Evolutionary conservation across 2,888 invertebrate genomes (phyloP), one percentile per base, ranked within the genome.

Genomic region (Epinotia bilunana): DNA sequence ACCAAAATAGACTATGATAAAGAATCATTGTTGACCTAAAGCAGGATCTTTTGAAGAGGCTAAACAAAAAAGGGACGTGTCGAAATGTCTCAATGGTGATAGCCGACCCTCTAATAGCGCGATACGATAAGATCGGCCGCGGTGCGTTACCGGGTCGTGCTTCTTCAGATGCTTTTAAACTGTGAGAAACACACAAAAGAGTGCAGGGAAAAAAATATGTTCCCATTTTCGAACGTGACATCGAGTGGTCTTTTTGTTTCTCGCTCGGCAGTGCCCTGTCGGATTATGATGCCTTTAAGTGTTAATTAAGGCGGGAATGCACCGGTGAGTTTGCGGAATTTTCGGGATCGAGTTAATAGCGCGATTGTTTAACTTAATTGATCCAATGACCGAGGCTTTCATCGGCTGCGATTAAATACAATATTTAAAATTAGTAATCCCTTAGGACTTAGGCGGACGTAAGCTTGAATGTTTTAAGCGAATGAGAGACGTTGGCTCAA

Each of bases 161-260:
- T 91, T 86, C 91, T 88, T 89, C 90, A 90, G 91, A 90, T 90
- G 89, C 87, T 83, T 88, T 84, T 85, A 87, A 89, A 88, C 91
- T 93, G 91, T 93, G 92, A 93, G 93, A 94, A 92, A 92, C 87
- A 88, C 86, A 91, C 91, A 92, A 93, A 92, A 90, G 91, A 79
- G 83, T 79, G 82, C 84, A 90, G 90, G 91, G 91, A 91, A 91
- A 87, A 88, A 87, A 90, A 90, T 91, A 88, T 91, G 88, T 88
- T 89, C 87, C 84, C 86, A 84, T 87, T 86, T 88, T 85, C 81
- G 84, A 85, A 94, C 92, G 92, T 93, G 93, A 93, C 92, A 88
- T 89, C 87, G 88, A 91, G 91, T 87, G 87, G 65, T 77, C 86
- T 89, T 91, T 91, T 91, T 89, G 87, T 86, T 84, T 84, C 79